A percentile compares a stretch with the other conserved stretches of the same genome.
phyloP scores from a whole-genome alignment of 1,140 invertebrate genomes.

The Acromyrmex heyeri region DNA sequence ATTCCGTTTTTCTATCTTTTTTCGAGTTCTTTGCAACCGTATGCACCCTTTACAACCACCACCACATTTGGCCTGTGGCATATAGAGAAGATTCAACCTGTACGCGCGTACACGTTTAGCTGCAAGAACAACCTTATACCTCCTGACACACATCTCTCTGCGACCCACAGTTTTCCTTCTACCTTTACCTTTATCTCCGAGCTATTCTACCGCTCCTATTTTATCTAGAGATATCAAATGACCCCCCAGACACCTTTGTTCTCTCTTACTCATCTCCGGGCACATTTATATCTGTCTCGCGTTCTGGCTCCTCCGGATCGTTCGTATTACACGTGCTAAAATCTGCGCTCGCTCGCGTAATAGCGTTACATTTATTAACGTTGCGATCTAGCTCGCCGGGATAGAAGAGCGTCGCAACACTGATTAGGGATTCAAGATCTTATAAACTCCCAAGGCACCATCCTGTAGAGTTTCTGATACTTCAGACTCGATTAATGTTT shows the following conservation, averaged over 20 bases:
- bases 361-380: constrained; percentile 59
- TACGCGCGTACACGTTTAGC: constrained; percentile 23
- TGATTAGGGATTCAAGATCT: constrained; percentile 51
- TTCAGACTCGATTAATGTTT: constrained; percentile 10
- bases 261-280: constrained; percentile 76
- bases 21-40: neutral
- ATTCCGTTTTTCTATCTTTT: neutral
- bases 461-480: neutral
- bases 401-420: constrained; percentile 33
- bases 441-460: neutral
- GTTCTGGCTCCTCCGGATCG: constrained; percentile 69
- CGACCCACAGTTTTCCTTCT: constrained; percentile 54
- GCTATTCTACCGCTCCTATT: constrained; percentile 64
- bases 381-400: constrained; percentile 8
- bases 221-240: constrained; percentile 81
- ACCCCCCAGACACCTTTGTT: constrained; percentile 80
- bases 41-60: neutral
- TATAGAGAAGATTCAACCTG: constrained; percentile 26
- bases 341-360: constrained; percentile 50
- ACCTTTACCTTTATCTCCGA: constrained; percentile 61
- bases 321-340: constrained; percentile 56
- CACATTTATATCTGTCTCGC: constrained; percentile 82
- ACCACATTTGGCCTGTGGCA: neutral
- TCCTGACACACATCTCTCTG: constrained; percentile 64
- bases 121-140: constrained; percentile 34